Percentiles rank a stretch among this genome's conserved stretches.
Evolutionary conservation across 2,888 invertebrate genomes (phyloP).

Genomic region (Schizotus pectinicornis): DNA sequence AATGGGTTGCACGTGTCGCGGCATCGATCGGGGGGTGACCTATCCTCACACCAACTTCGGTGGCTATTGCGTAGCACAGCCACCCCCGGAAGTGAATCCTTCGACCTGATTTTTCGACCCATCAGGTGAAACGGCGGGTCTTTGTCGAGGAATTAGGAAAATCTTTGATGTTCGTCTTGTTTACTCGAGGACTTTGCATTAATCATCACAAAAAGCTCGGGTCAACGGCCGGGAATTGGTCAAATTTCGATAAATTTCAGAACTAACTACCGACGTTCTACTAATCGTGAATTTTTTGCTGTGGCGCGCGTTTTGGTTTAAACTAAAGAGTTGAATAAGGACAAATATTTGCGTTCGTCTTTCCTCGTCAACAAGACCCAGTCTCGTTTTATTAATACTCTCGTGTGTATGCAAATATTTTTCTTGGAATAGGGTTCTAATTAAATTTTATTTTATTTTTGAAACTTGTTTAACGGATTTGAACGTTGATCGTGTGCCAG

Average conservation of each 20-base stretch:
- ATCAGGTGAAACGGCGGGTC: no score
- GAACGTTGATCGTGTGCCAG: slow-evolving; percentile 14
- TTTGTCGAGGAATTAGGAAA: no score
- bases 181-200: no score
- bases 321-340: no score
- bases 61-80: slow-evolving; percentile 9
- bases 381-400: neutral
- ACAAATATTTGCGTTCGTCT: neutral
- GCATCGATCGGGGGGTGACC: slow-evolving; percentile 31
- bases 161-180: no score
- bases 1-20: slow-evolving; percentile 22
- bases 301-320: no score
- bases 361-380: neutral
- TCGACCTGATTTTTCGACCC: no score
- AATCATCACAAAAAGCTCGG: no score
- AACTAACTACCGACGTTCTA: no score
- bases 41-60: slow-evolving; percentile 24
- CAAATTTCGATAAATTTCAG: no score
- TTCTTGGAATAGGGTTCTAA: slow-evolving; percentile 9
- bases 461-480: slow-evolving; percentile 12
- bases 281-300: no score
- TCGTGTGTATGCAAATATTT: slow-evolving; percentile 15
- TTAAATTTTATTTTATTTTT: slow-evolving; percentile 12
- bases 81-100: slow-evolving; percentile 6
- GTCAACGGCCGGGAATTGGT: no score